Evolutionary conservation across 2,888 invertebrate genomes (phyloP), one percentile per base, ranked within the genome.

Genomic region (Macropis europaea): DNA sequence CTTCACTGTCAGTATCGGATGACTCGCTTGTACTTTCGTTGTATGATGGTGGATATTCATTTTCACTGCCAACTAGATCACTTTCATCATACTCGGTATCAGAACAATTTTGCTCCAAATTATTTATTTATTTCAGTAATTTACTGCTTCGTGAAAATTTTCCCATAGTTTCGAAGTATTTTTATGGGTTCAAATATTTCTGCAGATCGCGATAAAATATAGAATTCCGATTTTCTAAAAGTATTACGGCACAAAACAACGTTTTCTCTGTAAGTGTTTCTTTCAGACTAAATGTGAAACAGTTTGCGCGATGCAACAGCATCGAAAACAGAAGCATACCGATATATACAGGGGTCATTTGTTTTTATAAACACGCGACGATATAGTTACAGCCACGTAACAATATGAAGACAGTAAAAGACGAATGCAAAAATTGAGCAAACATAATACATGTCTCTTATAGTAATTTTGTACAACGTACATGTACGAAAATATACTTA

Each of bases 1-100:
- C 38, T 53, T 53, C 53, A 38, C 53, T 53, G 24, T 53, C 40
- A 53, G 24, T 53, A 53, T 53, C 53, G 36, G 38, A 53, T 53
- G 40, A 53, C 15, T 48, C 38, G 53, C 38, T 53, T 40, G 36
- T 38, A 38, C 38, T 53, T 53, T 53, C 24, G 53, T 22, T 53
- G 24, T 38, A 24, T 53, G 38, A 38, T 36, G 36, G 53, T 53
- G 36, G 32, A 48, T 48, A 13, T 48, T 53, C 53, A 36, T 53
- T 53, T 32, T 38, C 22, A 38, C 53, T 11, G 19, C 22, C 24
- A 15, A 38, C 22, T 53, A 24, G 22, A 38, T 53, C 53, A 38
- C 53, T 53, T 53, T 53, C 40, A 53, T 53, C 53, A 53, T 24
- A 53, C 5, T 36, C 24, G 15, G 53, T 38, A 53, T 53, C 38